Base-by-base conservation (phyloP, 2,797 vertebrate genomes). In the Mustela erminea region DNA sequence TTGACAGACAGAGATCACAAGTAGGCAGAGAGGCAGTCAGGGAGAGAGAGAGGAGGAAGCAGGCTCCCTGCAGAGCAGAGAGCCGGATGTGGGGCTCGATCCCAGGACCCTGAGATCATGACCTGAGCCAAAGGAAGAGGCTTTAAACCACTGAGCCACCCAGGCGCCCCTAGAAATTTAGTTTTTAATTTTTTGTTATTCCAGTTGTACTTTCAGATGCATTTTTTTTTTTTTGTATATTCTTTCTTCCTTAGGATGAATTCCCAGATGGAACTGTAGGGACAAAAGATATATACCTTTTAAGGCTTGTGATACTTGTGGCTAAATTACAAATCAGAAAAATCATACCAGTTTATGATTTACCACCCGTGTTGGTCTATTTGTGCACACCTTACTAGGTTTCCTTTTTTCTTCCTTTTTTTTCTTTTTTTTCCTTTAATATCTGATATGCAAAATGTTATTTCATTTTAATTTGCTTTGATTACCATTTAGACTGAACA, bases 281-380 rank as follows among this genome's bases (percentile, higher is more conserved):
- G 2, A 74, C 54, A 83, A 83, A 72, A 86, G 35, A 78, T 35
- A 25, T 0, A 3, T 23, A 74, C 62, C 41, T 82, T 82, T 82
- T 78, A 83, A 94, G 82, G 60, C 54, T 90, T 93, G 93, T 93
- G 86, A 87, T 56, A 52, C 78, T 52, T 86, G 12, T 87, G 64
- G 52, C 58, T 96, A 90, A 85, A 66, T 93, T 93, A 64, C 20
- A 66, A 54, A 91, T 95, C 38, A 49, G 56, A 96, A 90, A 93
- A 23, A 43, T 78, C 38, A 68, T 92, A 56, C 46, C 27, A 78
- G 5, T 64, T 77, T 80, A 41, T 46, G 13, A 38, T 86, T 35
- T 4, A 49, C 38, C 1, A 5, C 15, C 46, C 38, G 35, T 43
- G 43, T 81, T 46, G 54, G 5, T 58, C 54, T 27, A 43, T 75